Conservation (phyloP, 2,113 vertebrate genomes). For the Thunnus maccoyii region DNA sequence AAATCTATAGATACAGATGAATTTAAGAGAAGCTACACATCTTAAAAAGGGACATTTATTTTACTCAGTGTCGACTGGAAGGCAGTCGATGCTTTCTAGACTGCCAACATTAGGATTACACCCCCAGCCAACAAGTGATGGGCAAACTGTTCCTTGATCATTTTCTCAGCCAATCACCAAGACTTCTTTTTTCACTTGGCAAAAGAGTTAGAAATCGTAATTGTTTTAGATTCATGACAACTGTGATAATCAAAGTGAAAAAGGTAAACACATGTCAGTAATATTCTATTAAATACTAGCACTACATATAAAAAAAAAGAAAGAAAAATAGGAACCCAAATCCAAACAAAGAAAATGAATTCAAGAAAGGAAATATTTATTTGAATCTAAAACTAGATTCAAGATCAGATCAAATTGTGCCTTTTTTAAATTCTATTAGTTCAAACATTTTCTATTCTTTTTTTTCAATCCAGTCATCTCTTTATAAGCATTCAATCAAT, state of each 20-base stretch:
- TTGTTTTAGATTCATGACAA: conserved; percentile 67
- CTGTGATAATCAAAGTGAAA: conserved; percentile 63
- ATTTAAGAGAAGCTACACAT: conserved; percentile 36
- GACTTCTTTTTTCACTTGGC: conserved; percentile 67
- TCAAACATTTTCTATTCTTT: neutral
- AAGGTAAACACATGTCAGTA: conserved; percentile 47
- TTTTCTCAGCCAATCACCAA: conserved; percentile 74
- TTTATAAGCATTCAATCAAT: conserved; percentile 7
- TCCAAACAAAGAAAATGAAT: neutral
- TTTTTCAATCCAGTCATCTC: neutral
- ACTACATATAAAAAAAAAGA: neutral
- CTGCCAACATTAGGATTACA: conserved; percentile 72
- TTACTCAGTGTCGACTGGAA: conserved; percentile 62
- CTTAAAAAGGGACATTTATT: conserved; percentile 19
- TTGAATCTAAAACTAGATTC: neutral
- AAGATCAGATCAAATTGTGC: neutral
- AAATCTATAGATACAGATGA: conserved; percentile 15
- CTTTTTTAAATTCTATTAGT: neutral
- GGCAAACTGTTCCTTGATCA: conserved; percentile 76
- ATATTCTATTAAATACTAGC: neutral
- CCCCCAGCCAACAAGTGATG: conserved; percentile 74
- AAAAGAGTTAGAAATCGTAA: conserved; percentile 60
- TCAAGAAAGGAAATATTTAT: neutral
- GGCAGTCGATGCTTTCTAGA: conserved; percentile 43
- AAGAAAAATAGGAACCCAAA: neutral